Evolutionary conservation across 1,140 invertebrate species (phyloP), one percentile per base, ranked within the genome.

Genomic region (Drosophila orosa): DNA sequence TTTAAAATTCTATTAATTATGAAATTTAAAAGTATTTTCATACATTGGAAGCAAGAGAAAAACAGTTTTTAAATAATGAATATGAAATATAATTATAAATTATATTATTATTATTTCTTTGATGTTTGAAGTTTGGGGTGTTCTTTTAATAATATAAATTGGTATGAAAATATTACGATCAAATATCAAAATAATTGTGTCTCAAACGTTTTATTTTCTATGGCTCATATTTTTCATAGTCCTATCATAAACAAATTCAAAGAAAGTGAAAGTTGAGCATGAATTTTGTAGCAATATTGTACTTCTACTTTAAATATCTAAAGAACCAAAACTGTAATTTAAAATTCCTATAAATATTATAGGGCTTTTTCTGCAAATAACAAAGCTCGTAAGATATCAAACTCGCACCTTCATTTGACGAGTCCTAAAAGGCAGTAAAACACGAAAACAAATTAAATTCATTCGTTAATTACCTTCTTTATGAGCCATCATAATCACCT

Each of bases 381-480:
- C 29, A 31, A 15, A 15, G 12, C 17, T 31, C 2, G 3, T 2
- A 13, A 15, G 10, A n/a, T 13, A 15, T 17, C 5, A 39, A 58
- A 24, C 10, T 40, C 6, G 2, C 35, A 17, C 19, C 19, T 25
- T 62, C 1, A 22, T 22, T 9, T 33, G 50, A 54, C 19, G 17
- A 19, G 27, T 29, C 12, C 10, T 50, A 7, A 24, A 25, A 60
- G 22, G 10, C 59, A 40, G 12, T 59, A 39, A 40, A 59, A 24
- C 22, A 44, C 9, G 17, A 7, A 65, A 59, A 57, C 48, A 40
- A 62, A 60, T 79, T 54, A 71, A 63, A 44, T 25, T 50, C 33
- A 33, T 45, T 27, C 33, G n/a, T 17, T 75, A 66, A 75, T 75
- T 66, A 52, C 31, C 19, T 50, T 17, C 19, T 75, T 57, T 71